A percentile compares a stretch with the other conserved stretches of the same genome.
Conservation (phyloP, 1,140 invertebrate genomes). For the Portunus trituberculatus region DNA sequence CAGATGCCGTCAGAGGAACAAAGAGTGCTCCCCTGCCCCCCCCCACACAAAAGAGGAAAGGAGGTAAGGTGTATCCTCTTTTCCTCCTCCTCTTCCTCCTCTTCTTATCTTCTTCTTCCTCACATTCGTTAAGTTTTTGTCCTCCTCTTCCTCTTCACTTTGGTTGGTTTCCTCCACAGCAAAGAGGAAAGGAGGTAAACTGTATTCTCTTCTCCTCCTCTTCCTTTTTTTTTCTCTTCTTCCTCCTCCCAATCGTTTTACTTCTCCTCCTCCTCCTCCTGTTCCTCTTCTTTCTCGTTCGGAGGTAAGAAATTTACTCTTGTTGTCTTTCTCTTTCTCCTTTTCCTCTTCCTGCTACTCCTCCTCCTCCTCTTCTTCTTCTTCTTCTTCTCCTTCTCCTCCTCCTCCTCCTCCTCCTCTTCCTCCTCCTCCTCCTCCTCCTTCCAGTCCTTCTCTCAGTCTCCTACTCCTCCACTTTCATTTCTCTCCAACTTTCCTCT, state of each 20-base stretch:
- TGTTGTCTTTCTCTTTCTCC: not conserved
- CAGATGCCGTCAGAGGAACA: not conserved
- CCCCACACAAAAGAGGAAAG: too few relatives aligned
- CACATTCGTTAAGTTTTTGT: too few relatives aligned
- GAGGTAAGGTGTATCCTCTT: too few relatives aligned
- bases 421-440: not conserved
- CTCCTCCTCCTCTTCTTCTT: not conserved
- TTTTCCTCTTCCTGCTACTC: not conserved
- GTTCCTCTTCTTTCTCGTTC: not conserved
- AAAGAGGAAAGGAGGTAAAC: too few relatives aligned
- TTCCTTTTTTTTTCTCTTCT: too few relatives aligned
- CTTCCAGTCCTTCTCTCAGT: not conserved
- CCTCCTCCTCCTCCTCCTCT: not conserved
- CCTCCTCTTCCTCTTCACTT: too few relatives aligned
- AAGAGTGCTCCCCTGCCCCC: not conserved
- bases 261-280: too few relatives aligned
- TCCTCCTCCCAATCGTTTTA: too few relatives aligned
- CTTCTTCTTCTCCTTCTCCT: not conserved
- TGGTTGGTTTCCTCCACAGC: too few relatives aligned
- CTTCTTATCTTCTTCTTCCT: too few relatives aligned
- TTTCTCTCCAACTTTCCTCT: not conserved
- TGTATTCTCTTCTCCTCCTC: too few relatives aligned
- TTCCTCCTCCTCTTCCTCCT: too few relatives aligned
- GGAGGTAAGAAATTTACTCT: not conserved
- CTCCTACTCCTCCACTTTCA: slow-evolving; percentile 6